Evolutionary conservation across 2,888 invertebrate genomes (phyloP).

Genomic region (Mallateleia sp.): DNA sequence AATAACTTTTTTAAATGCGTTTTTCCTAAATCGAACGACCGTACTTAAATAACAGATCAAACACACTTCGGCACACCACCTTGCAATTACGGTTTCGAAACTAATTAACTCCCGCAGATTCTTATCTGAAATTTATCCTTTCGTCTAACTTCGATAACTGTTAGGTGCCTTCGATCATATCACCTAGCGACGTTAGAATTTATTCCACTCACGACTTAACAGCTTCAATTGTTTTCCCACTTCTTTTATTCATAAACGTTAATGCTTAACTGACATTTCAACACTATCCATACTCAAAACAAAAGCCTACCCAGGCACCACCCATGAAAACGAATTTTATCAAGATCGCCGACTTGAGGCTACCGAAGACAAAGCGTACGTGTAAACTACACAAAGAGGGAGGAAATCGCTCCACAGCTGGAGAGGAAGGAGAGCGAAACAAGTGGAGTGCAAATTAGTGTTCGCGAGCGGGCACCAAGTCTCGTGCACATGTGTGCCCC

Average conservation of each 20-base stretch:
- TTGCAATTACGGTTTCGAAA: too few relatives aligned
- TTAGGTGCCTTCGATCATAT: too few relatives aligned
- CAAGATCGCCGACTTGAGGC: slow-evolving; percentile 51
- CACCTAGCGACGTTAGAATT: too few relatives aligned
- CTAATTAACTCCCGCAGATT: too few relatives aligned
- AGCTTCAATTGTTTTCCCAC: too few relatives aligned
- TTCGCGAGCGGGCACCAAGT: slow-evolving; percentile 41
- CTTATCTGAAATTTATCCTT: too few relatives aligned
- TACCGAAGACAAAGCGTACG: slow-evolving; percentile 59
- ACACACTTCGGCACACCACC: too few relatives aligned
- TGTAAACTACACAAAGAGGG: slow-evolving; percentile 42
- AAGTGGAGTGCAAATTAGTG: slow-evolving; percentile 75
- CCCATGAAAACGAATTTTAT: slow-evolving; percentile 49
- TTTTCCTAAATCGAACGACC: too few relatives aligned
- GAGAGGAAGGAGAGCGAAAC: slow-evolving; percentile 53
- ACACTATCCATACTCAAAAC: slow-evolving; percentile 22
- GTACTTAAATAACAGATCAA: too few relatives aligned
- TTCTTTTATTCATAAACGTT: slow-evolving; percentile 31
- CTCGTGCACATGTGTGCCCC: slow-evolving; percentile 56
- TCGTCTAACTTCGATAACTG: too few relatives aligned
- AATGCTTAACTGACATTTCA: slow-evolving; percentile 32
- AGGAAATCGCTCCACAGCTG: slow-evolving; percentile 62
- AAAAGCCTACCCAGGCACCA: slow-evolving; percentile 28
- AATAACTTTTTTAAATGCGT: too few relatives aligned
- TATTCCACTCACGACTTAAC: too few relatives aligned